These are phyloP conservation scores for Pseudorectes ferrugineus DNA, from an alignment of 2,113 vertebrate species.

Conservation along the genomic window DNA sequence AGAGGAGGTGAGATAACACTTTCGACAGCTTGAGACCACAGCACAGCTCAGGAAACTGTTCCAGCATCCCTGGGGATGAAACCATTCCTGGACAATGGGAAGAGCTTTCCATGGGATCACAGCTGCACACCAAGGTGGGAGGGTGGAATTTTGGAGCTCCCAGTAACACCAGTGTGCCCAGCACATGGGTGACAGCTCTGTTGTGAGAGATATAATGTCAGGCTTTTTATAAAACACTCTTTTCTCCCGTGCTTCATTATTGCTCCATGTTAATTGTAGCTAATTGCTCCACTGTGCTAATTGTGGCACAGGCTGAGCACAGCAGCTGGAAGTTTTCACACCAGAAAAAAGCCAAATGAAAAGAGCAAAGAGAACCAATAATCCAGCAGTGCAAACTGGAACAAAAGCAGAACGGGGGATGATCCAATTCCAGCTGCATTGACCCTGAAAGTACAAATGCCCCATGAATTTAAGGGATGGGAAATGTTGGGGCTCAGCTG, in stretches of 20 bases:
- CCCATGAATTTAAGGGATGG: neutral
- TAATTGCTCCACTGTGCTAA: neutral
- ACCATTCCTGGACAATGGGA: neutral
- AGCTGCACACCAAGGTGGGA: neutral
- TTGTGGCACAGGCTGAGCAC: neutral
- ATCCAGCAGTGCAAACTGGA: neutral
- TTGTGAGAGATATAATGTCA: neutral
- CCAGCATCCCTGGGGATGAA: neutral
- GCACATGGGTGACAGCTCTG: neutral
- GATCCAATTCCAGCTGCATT: neutral
- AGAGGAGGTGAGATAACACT: neutral
- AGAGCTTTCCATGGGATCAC: neutral
- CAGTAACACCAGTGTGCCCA: neutral
- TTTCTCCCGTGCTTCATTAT: neutral
- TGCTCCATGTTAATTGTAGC: neutral
- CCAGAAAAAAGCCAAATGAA: neutral
- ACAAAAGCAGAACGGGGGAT: neutral
- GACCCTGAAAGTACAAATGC: slow-evolving; percentile 9
- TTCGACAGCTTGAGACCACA: neutral
- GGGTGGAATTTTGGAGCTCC: neutral
- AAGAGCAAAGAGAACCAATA: neutral
- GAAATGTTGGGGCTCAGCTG: neutral
- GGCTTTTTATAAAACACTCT: neutral
- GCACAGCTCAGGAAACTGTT: neutral
- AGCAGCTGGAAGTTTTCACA: neutral